Evolutionary conservation across 2,888 invertebrate species (phyloP), one percentile per base, ranked within the genome.

Genomic region (Erebia palarica): DNA sequence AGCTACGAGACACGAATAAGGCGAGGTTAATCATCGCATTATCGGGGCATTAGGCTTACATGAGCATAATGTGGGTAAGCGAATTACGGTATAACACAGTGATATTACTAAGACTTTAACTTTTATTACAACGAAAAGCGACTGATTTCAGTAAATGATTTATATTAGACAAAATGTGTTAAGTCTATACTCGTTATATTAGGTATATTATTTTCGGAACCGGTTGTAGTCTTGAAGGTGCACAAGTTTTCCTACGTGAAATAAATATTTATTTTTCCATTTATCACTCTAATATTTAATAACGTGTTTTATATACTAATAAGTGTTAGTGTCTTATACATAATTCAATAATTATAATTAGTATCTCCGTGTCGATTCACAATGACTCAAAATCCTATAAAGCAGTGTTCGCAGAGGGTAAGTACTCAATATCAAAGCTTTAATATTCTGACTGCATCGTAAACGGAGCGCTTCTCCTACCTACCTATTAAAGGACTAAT

Each of bases 401-500:
- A n/a, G n/a, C 51, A 51, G 14, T n/a, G 11, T 55, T 55, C 18
- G 9, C 16, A 53, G 16, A 10, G 16, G 18, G 18, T 18, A 16
- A 53, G 1, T 18, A 18, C 55, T 55, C 16, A 55, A 10, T 55
- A 18, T 55, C 55, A 9, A 16, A 55, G 10, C 10, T 59, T 36
- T n/a, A 36, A n/a, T 61, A 61, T 42, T 42, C 27, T 16, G 42
- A 64, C 63, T 66, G 70, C 74, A 63, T 74, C 61, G 65, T 74
- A 68, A 74, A 72, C 65, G 84, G 82, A 79, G 81, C 77, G 78
- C 78, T 75, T 80, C 79, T 78, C 74, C 78, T 47, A 11, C 47
- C 47, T 47, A 79, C 83, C 84, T 82, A 86, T 84, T 84, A 85
- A 65, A 64, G 69, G 49, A 59, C 60, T 68, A 60, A 68, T 60